Percentiles rank a stretch among this genome's conserved stretches.
Conservation (phyloP, 2,113 vertebrate species). For the Chloebia gouldiae region DNA sequence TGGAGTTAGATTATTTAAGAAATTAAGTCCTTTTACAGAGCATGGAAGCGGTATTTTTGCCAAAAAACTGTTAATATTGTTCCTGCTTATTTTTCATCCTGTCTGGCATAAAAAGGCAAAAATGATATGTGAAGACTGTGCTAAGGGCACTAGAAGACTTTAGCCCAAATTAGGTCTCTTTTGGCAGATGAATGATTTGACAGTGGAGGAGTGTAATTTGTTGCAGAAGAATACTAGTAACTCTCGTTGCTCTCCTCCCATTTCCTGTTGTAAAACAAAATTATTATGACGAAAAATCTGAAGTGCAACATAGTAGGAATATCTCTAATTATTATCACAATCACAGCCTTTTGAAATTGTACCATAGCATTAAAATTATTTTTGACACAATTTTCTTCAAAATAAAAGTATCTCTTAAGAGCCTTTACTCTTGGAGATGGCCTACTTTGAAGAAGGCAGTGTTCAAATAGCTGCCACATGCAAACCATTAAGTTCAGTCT, state of each 20-base stretch:
- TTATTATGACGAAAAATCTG: neutral
- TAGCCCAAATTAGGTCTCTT: neutral
- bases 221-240: neutral
- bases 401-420: neutral
- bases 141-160: neutral
- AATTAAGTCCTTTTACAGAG: neutral
- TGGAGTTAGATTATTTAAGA: neutral
- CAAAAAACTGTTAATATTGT: neutral
- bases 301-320: neutral
- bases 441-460: neutral
- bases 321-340: neutral
- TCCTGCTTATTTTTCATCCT: neutral
- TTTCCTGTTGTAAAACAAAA: neutral
- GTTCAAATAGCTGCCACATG: neutral
- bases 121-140: neutral
- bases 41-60: neutral
- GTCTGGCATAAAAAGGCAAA: neutral
- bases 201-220: neutral
- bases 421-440: neutral
- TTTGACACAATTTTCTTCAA: neutral
- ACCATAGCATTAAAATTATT: neutral
- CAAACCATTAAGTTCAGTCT: neutral
- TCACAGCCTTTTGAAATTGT: neutral
- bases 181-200: neutral
- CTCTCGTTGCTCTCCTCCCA: neutral